Base-by-base conservation (phyloP, 2,888 invertebrate genomes). In the Drosophila falleni region DNA sequence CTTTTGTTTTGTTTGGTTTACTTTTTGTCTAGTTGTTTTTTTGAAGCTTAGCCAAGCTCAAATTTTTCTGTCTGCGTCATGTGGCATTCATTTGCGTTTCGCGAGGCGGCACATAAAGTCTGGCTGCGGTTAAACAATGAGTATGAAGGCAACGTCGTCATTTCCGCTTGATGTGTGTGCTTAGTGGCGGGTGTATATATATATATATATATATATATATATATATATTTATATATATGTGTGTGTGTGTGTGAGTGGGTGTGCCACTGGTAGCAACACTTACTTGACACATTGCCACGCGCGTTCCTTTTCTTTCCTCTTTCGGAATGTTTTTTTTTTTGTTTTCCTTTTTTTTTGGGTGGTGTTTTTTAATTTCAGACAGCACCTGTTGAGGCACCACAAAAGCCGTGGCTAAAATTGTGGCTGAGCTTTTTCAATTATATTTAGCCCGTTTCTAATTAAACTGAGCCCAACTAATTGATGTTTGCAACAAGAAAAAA, bases 31-130 rank as follows among this genome's bases (percentile, higher is more conserved):
- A 19, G 26, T 8, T 49, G 35, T 54, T 63, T 74, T 67, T 74
- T 67, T 54, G 35, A 66, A 74, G 76, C 78, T 67, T 70, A 76
- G 70, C 70, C 66, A 76, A 51, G 78, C 80, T 79, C 47, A 67
- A 73, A 76, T 76, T 62, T 79, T 79, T 79, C 53, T 80, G 80
- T 87, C 84, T 87, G 72, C 84, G 83, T 87, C 84, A 85, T 80
- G 86, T 72, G 71, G 83, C 76, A 84, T 84, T 83, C 87, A 83
- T 80, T 85, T 78, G 66, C 58, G 72, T 71, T 79, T 81, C 66
- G 65, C 66, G 39, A 35, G 31, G 50, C 31, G 37, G 39, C 31
- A 58, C 47, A 70, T 44, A 23, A 70, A 56, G 74, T 77, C 78
- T 74, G 33, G 33, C 23, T 23, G 78, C 76, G 78, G 73, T 76